Base-by-base conservation (phyloP, 2,888 invertebrate genomes). In the Oasisia sp. region DNA sequence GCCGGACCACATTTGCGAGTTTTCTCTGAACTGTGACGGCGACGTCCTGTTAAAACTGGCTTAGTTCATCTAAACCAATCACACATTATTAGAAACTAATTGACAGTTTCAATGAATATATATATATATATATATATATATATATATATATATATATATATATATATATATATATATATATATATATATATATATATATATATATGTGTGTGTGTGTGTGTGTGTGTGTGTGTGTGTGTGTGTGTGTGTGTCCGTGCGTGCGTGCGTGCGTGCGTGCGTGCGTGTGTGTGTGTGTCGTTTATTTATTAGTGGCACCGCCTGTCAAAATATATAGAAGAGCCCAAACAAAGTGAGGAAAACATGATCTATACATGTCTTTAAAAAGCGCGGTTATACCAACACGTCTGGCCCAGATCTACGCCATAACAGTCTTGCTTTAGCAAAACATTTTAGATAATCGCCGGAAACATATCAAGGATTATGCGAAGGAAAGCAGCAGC, bases 171-270 rank as follows among this genome's bases (percentile, higher is more conserved):
- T 38, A 38, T 38, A 38, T 38, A 38, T 38, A 38, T 38, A 38
- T 38, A 38, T 38, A 38, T 38, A 38, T 38, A 38, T 38, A 38
- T 89, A 89, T 89, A 89, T 89, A 89, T 89, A 89, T 89, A 89
- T 89, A 89, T 89, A 89, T 89, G n/a, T 89, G 32, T 89, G 89
- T 89, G 89, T 89, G 89, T 89, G 89, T 89, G 89, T 89, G n/a
- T 89, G 32, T 89, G n/a, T 38, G 38, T 38, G 2, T 2, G 1
- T 38, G 38, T 38, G 38, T 38, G 38, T 89, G 89, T 89, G 89
- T 89, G n/a, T 89, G 32, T 89, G n/a, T 38, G 38, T 38, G 2
- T 2, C 4, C 4, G 38, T 38, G 38, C 4, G 38, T 89, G n/a
- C 4, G 32, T 89, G 89, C 4, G 89, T 89, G 89, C 4, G 89